These are phyloP conservation scores for Sminthurinus signatus DNA, from an alignment of 1,140 invertebrate species.

Conservation along the genomic window DNA sequence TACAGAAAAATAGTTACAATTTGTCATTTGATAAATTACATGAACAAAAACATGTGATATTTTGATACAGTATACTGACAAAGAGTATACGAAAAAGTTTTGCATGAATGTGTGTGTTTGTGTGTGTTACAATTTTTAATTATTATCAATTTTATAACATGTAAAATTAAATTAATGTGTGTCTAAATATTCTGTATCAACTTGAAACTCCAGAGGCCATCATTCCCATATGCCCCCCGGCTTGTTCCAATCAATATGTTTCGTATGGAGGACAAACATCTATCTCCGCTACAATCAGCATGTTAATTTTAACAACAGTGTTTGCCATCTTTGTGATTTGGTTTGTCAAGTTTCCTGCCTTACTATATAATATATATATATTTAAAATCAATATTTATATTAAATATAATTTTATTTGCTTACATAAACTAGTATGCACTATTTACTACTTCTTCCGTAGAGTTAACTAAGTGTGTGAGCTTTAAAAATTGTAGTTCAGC, in stretches of 20 bases:
- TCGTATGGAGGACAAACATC: constrained; percentile 64
- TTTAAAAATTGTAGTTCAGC: too few species aligned
- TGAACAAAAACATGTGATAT: neutral
- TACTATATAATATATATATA: neutral
- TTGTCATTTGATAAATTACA: too few species aligned
- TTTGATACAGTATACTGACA: neutral
- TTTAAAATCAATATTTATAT: neutral
- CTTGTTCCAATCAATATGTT: too few species aligned
- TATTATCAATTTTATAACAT: neutral
- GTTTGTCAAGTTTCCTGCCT: constrained; percentile 16
- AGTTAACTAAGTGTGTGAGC: too few species aligned
- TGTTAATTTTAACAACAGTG: constrained; percentile 47
- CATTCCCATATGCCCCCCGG: constrained; percentile 85
- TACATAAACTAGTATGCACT: too few species aligned
- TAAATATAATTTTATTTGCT: neutral
- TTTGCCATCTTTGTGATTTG: constrained; percentile 43
- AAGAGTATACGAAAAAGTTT: neutral
- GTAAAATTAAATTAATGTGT: neutral
- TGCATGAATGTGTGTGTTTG: neutral
- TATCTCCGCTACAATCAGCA: constrained; percentile 47
- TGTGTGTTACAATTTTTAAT: neutral
- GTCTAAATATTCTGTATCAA: constrained; percentile 27
- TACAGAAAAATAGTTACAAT: too few species aligned
- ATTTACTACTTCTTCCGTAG: too few species aligned
- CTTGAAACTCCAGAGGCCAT: constrained; percentile 65